A percentile compares a stretch with the other conserved stretches of the same genome.
These are phyloP conservation scores for Nyctibius grandis DNA, from an alignment of 2,797 vertebrate species.

Conservation along the genomic window DNA sequence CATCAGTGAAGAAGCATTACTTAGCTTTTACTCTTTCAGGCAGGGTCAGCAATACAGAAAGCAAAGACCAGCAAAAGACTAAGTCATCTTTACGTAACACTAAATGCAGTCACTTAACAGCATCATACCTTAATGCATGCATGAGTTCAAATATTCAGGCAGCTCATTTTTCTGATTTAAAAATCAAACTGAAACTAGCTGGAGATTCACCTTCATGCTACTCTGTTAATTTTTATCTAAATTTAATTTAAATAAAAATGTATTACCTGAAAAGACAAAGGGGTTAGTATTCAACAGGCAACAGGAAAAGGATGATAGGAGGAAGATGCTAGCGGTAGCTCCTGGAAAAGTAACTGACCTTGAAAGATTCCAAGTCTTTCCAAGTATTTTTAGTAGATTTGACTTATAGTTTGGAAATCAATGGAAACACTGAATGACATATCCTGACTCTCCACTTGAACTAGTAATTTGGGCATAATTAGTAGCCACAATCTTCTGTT, in stretches of 20 bases:
- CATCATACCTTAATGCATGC: not conserved
- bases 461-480: not conserved
- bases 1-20: slow-evolving; percentile 4
- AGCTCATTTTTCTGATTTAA: not conserved
- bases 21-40: not conserved
- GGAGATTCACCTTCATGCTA: not conserved
- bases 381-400: not conserved
- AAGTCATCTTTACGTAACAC: not conserved
- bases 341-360: not conserved
- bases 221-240: not conserved
- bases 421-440: not conserved
- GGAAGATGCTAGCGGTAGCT: not conserved
- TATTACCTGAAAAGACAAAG: not conserved
- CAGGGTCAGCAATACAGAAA: not conserved
- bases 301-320: not conserved
- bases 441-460: not conserved
- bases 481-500: not conserved
- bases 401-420: not conserved
- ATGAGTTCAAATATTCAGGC: not conserved
- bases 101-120: not conserved
- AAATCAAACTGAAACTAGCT: not conserved
- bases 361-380: not conserved
- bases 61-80: not conserved
- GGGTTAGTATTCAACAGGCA: not conserved
- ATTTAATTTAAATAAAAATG: not conserved